Conservation (phyloP, 1,140 invertebrate species). For the Pseudomyrmex pallidus region DNA sequence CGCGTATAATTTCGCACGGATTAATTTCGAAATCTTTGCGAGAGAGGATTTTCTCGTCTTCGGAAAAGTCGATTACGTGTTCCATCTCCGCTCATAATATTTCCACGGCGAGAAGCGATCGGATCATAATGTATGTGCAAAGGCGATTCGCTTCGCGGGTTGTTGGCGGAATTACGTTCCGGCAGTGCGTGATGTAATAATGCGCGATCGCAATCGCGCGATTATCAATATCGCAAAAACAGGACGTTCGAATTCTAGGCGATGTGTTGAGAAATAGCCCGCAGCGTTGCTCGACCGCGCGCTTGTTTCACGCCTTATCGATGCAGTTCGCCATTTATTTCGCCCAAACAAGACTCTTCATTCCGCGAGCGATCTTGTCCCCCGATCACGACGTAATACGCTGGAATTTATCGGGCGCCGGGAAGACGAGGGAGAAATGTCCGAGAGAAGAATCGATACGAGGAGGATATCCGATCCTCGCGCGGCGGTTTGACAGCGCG, state of each 20-base stretch:
- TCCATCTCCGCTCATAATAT: too few relatives aligned
- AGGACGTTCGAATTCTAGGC: not conserved
- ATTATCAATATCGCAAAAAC: too few relatives aligned
- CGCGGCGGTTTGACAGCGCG: not conserved
- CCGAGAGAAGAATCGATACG: slow-evolving; percentile 13
- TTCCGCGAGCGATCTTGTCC: slow-evolving; percentile 43
- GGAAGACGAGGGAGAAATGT: slow-evolving; percentile 31
- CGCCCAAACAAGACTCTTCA: slow-evolving; percentile 29
- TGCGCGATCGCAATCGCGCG: too few relatives aligned
- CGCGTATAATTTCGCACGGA: too few relatives aligned
- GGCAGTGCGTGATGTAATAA: too few relatives aligned
- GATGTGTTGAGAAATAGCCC: slow-evolving; percentile 12
- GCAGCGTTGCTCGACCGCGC: not conserved
- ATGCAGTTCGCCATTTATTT: slow-evolving; percentile 23
- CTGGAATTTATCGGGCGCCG: slow-evolving; percentile 37
- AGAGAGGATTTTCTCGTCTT: too few relatives aligned
- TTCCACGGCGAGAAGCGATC: too few relatives aligned
- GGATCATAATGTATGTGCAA: too few relatives aligned
- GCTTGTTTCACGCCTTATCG: slow-evolving; percentile 19
- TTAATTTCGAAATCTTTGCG: too few relatives aligned
- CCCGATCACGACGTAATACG: slow-evolving; percentile 44
- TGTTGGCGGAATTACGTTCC: too few relatives aligned
- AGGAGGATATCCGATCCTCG: not conserved
- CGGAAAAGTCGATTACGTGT: too few relatives aligned
- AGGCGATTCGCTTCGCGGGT: too few relatives aligned